Conservation (phyloP, 2,797 vertebrate species). For the Liasis olivaceus region DNA sequence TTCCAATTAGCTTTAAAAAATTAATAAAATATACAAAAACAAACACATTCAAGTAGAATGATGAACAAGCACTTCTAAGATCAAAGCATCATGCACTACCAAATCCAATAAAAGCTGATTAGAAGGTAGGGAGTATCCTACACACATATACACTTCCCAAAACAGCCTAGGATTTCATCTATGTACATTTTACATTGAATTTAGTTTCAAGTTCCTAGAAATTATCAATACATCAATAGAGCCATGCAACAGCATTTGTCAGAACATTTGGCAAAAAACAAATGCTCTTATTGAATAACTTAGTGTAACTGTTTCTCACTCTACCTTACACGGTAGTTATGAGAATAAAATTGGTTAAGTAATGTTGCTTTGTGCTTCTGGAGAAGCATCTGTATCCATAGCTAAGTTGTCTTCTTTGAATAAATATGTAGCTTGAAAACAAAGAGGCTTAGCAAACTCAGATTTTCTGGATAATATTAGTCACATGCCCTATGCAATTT, state of each 20-base stretch:
- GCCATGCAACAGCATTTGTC: neutral
- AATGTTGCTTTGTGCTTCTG: neutral
- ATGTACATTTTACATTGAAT: neutral
- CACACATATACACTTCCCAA: rapidly evolving
- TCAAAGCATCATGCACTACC: neutral
- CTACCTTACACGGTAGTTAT: neutral
- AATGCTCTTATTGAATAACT: too few relatives aligned
- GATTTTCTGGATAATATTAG: neutral
- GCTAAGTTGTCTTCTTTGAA: neutral
- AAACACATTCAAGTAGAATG: neutral
- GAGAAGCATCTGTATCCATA: neutral
- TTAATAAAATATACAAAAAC: neutral
- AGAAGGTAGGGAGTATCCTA: neutral
- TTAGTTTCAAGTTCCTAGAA: neutral
- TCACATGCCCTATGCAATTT: constrained; percentile 4
- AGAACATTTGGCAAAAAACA: neutral
- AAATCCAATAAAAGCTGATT: neutral
- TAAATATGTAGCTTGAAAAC: neutral
- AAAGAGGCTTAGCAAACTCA: neutral
- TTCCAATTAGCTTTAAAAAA: neutral
- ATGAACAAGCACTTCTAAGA: neutral
- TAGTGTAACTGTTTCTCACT: neutral
- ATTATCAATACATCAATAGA: neutral
- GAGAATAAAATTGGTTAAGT: neutral
- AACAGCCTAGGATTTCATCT: neutral